Percentiles rank a stretch among this genome's conserved stretches.
These are phyloP conservation scores for Syritta pipiens DNA, from an alignment of 2,888 invertebrate species.

Conservation along the genomic window DNA sequence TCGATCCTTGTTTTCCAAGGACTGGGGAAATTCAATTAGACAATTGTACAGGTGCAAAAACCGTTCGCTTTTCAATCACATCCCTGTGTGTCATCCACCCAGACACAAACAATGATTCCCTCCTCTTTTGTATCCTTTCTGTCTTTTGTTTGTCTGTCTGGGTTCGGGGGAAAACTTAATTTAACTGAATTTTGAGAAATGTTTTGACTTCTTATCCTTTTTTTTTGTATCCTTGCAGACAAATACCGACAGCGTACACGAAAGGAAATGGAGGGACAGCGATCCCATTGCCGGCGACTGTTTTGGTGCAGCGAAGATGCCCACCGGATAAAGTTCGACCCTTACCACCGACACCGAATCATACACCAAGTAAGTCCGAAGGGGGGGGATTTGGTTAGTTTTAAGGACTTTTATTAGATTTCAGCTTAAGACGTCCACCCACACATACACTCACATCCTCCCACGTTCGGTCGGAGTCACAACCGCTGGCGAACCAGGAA, in stretches of 20 bases:
- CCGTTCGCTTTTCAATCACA: slow-evolving; percentile 27
- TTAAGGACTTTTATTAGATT: too few relatives aligned
- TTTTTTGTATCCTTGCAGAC: slow-evolving; percentile 81
- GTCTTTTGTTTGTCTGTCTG: slow-evolving; percentile 2
- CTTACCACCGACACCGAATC: slow-evolving; percentile 84
- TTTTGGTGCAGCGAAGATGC: slow-evolving; percentile 87
- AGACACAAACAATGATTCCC: slow-evolving; percentile 8
- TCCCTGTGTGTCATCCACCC: slow-evolving; percentile 28
- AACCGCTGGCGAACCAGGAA: slow-evolving; percentile 28
- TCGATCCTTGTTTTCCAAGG: slow-evolving; percentile 13
- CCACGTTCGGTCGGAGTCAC: slow-evolving; percentile 33
- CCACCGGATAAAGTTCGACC: slow-evolving; percentile 90
- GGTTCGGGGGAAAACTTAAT: slow-evolving; percentile 10
- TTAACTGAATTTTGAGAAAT: slow-evolving; percentile 16
- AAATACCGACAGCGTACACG: slow-evolving; percentile 83
- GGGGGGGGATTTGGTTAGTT: neutral
- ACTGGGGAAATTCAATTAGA: slow-evolving; percentile 56
- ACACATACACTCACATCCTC: neutral
- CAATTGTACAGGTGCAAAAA: slow-evolving; percentile 50
- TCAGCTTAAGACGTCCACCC: too few relatives aligned
- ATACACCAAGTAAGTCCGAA: slow-evolving; percentile 79
- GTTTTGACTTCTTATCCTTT: slow-evolving; percentile 10
- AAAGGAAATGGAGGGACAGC: slow-evolving; percentile 84
- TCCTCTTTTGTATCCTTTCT: neutral
- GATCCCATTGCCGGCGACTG: slow-evolving; percentile 89